phyloP scores from a whole-genome alignment of 2,888 invertebrate genomes.

The Cryptophagus acutangulus region DNA sequence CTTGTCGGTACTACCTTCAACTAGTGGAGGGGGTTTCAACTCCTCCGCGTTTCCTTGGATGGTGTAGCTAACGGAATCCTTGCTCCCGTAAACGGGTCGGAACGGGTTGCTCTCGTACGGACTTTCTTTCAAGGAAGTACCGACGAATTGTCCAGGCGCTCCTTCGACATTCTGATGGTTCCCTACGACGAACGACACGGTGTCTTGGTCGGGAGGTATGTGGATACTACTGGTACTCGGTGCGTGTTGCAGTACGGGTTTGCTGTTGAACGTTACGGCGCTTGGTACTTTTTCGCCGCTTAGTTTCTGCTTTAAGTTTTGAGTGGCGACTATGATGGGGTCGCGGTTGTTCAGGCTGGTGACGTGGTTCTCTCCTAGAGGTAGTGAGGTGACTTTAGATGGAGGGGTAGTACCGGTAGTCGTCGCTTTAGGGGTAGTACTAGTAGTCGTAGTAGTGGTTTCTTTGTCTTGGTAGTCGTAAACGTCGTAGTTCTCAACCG shows the following conservation, averaged over 20 bases:
- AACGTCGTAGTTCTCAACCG: slow-evolving; percentile 21
- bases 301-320: slow-evolving; percentile 44
- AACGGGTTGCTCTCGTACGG: slow-evolving; percentile 46
- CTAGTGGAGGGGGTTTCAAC: slow-evolving; percentile 43
- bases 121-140: slow-evolving; percentile 51
- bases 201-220: slow-evolving; percentile 60
- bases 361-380: slow-evolving; percentile 45
- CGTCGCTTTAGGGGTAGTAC: slow-evolving; percentile 13
- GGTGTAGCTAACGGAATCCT: slow-evolving; percentile 22
- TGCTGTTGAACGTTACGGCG: no score
- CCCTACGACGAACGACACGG: slow-evolving; percentile 60
- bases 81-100: slow-evolving; percentile 34
- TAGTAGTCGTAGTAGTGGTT: slow-evolving; percentile 5
- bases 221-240: slow-evolving; percentile 61
- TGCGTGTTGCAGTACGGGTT: slow-evolving; percentile 33
- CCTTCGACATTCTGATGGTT: slow-evolving; percentile 57
- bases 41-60: slow-evolving; percentile 34
- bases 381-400: slow-evolving; percentile 44
- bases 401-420: slow-evolving; percentile 24
- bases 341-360: slow-evolving; percentile 29
- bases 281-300: slow-evolving; percentile 41
- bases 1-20: slow-evolving; percentile 37
- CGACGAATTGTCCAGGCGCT: slow-evolving; percentile 46
- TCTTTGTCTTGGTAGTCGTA: slow-evolving; percentile 19
- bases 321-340: slow-evolving; percentile 44